A percentile compares a stretch with the other conserved stretches of the same genome.
phyloP scores from a whole-genome alignment of 2,888 invertebrate genomes.

The Pemphredon lugubris region DNA sequence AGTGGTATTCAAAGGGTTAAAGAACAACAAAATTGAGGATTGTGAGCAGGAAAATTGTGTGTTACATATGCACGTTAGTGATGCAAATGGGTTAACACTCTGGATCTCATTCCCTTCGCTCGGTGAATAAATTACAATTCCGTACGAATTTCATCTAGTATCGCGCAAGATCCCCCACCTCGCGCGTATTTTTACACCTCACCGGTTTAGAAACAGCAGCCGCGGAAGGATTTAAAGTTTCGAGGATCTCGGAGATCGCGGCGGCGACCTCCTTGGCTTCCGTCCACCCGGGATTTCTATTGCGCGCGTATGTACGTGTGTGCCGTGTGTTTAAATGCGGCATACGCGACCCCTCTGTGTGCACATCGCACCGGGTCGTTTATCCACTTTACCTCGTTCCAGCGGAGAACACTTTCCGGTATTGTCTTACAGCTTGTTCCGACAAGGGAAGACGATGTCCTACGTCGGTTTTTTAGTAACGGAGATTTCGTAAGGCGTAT shows the following conservation, averaged over 20 bases:
- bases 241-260: conserved; percentile 26
- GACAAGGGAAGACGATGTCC: conserved; percentile 8
- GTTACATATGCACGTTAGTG: no score
- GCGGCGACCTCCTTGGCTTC: conserved; percentile 10
- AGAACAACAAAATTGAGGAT: no score
- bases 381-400: conserved; percentile 54
- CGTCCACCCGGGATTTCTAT: conserved; percentile 42
- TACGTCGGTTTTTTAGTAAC: neutral
- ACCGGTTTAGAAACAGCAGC: conserved; percentile 17
- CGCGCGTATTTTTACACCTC: conserved; percentile 25
- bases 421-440: conserved; percentile 47
- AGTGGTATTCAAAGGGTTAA: no score
- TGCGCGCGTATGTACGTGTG: conserved; percentile 13
- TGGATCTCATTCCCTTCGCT: no score
- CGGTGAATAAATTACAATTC: no score
- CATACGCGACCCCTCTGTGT: conserved; percentile 38
- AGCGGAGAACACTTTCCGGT: conserved; percentile 44
- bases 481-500: neutral
- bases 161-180: neutral
- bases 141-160: no score
- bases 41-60: no score
- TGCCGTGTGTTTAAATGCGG: conserved; percentile 40
- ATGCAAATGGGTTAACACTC: no score
- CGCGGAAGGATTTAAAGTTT: conserved; percentile 29
- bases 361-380: conserved; percentile 41